These are phyloP conservation scores for Lordiphosa stackelbergi DNA, from an alignment of 1,140 invertebrate genomes.

Conservation along the genomic window DNA sequence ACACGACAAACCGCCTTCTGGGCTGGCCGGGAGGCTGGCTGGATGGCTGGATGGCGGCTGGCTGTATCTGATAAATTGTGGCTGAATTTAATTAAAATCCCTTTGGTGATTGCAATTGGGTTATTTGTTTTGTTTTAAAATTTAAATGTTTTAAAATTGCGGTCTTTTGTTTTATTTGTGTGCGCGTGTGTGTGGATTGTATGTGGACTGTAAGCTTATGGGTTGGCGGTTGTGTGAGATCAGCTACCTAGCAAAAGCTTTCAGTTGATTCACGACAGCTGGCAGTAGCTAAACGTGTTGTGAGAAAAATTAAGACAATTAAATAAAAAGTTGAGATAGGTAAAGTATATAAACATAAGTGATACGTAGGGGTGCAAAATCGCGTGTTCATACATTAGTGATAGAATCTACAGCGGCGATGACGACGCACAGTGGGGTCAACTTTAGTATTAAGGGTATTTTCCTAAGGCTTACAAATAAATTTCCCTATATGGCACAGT, in stretches of 20 bases:
- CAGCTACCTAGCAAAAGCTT: conserved; percentile 32
- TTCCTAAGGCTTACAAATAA: too few relatives aligned
- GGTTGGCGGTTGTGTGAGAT: not conserved
- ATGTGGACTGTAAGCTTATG: conserved; percentile 26
- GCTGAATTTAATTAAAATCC: conserved; percentile 58
- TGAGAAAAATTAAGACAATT: too few relatives aligned
- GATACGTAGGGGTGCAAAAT: too few relatives aligned
- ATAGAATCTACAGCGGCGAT: too few relatives aligned
- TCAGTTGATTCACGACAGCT: conserved; percentile 18
- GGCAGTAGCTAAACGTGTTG: too few relatives aligned
- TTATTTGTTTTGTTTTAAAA: conserved; percentile 9
- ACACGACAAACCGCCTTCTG: conserved; percentile 2
- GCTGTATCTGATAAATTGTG: conserved; percentile 44
- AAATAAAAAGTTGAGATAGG: too few relatives aligned
- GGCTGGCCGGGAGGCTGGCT: not conserved
- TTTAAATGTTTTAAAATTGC: conserved; percentile 15
- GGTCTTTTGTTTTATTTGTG: not conserved
- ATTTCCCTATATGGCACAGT: too few relatives aligned
- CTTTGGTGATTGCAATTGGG: conserved; percentile 31
- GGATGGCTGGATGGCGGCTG: conserved; percentile 1
- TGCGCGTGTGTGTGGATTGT: not conserved
- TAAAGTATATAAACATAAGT: too few relatives aligned
- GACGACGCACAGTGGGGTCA: too few relatives aligned
- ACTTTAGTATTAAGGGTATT: too few relatives aligned
- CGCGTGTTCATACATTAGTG: too few relatives aligned